These are phyloP conservation scores for Valencia hispanica DNA, from an alignment of 2,797 vertebrate species.

Conservation along the genomic window DNA sequence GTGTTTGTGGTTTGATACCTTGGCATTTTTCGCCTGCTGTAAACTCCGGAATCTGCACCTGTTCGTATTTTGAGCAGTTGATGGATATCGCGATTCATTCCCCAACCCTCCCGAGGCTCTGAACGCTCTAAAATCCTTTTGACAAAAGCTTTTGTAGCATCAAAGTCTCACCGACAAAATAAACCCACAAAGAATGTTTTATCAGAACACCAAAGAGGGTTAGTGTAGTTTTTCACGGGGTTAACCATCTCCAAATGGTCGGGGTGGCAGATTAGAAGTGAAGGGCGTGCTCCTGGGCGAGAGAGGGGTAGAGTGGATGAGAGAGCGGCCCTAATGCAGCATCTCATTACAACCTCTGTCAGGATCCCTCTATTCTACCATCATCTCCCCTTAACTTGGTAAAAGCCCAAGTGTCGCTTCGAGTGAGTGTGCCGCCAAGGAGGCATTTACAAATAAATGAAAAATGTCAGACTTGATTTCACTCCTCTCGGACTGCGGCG, in stretches of 20 bases:
- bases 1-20: not conserved
- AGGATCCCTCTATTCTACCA: slow-evolving; percentile 90
- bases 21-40: not conserved
- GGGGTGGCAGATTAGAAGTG: slow-evolving; percentile 87
- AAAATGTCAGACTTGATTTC: slow-evolving; percentile 99
- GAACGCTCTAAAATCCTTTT: slow-evolving; percentile 39
- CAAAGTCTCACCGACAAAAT: slow-evolving; percentile 62
- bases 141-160: slow-evolving; percentile 57
- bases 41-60: slow-evolving; percentile 4
- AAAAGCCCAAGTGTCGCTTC: slow-evolving; percentile 93
- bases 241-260: slow-evolving; percentile 86
- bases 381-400: slow-evolving; percentile 85
- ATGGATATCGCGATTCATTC: slow-evolving; percentile 31
- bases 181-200: slow-evolving; percentile 72
- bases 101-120: slow-evolving; percentile 28
- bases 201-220: slow-evolving; percentile 77
- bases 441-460: slow-evolving; percentile 99
- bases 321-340: slow-evolving; percentile 89
- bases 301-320: slow-evolving; percentile 83
- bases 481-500: slow-evolving; percentile 81
- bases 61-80: slow-evolving; percentile 18
- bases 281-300: slow-evolving; percentile 85
- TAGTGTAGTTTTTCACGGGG: slow-evolving; percentile 83
- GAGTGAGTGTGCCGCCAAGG: slow-evolving; percentile 92
- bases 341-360: slow-evolving; percentile 98